phyloP scores from a whole-genome alignment of 2,113 vertebrate genomes.

The Podarcis cretensis region DNA sequence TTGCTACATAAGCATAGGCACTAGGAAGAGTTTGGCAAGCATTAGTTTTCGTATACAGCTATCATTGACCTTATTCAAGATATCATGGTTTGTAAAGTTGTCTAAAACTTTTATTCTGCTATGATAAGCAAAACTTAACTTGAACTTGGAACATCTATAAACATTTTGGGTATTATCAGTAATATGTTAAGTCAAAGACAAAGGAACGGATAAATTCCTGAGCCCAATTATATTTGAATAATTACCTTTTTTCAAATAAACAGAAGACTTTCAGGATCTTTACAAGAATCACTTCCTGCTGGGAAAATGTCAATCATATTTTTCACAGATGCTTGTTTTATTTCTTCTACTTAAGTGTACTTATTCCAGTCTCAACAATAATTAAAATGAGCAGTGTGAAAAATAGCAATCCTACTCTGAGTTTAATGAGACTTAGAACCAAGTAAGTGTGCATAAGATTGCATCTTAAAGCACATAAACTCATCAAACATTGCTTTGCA shows the following conservation, averaged over 20 bases:
- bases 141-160: slow-evolving; percentile 28
- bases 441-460: neutral
- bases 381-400: slow-evolving; percentile 34
- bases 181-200: slow-evolving; percentile 38
- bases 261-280: slow-evolving; percentile 2
- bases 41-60: neutral
- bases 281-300: slow-evolving; percentile 8
- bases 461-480: neutral
- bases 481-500: neutral
- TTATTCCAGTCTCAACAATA: neutral
- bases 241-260: neutral
- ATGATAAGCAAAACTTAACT: slow-evolving; percentile 48
- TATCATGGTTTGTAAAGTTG: slow-evolving; percentile 28
- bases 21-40: too few relatives aligned
- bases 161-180: slow-evolving; percentile 46
- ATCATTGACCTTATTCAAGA: slow-evolving; percentile 34
- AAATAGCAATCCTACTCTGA: neutral
- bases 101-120: slow-evolving; percentile 13
- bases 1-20: too few relatives aligned
- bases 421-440: neutral
- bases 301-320: neutral
- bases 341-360: neutral
- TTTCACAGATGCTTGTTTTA: neutral
- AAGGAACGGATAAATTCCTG: slow-evolving; percentile 37
- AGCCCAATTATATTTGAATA: slow-evolving; percentile 1